These are phyloP conservation scores for Prolemur simus DNA, from an alignment of 2,113 vertebrate genomes.

Conservation along the genomic window DNA sequence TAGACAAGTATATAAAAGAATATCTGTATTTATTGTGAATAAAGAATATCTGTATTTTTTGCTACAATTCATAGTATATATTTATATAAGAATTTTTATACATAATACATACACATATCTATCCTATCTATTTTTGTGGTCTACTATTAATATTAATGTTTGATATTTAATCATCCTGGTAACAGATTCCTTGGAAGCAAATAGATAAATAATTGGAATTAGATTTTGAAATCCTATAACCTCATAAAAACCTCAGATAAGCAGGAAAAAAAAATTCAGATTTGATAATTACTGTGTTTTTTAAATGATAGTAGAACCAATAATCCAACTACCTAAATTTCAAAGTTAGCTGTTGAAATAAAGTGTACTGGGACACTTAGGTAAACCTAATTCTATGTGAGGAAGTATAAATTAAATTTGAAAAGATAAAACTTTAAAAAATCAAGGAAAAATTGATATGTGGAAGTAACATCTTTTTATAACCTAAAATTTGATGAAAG, in stretches of 20 bases:
- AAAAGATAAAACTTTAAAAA: background rate
- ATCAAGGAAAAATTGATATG: background rate
- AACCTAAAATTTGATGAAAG: background rate
- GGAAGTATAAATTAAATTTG: background rate
- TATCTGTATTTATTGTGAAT: background rate
- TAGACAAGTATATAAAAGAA: background rate
- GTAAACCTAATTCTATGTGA: background rate
- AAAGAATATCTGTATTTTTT: background rate
- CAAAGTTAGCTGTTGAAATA: conserved; percentile 4
- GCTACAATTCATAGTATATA: background rate
- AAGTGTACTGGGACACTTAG: background rate
- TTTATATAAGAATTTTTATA: background rate
- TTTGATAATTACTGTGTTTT: background rate
- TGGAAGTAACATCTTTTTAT: background rate
- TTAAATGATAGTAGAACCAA: background rate
- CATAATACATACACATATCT: background rate
- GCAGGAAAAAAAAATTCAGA: background rate
- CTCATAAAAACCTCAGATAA: background rate
- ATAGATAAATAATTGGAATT: background rate
- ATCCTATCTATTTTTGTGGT: background rate
- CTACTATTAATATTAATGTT: background rate
- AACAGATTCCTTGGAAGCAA: background rate
- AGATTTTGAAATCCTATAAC: background rate
- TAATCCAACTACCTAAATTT: background rate
- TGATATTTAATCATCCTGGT: background rate